Percentiles rank a stretch among this genome's conserved stretches.
These are phyloP conservation scores for Neoseiulus cucumeris DNA, from an alignment of 1,140 invertebrate species.

Conservation along the genomic window DNA sequence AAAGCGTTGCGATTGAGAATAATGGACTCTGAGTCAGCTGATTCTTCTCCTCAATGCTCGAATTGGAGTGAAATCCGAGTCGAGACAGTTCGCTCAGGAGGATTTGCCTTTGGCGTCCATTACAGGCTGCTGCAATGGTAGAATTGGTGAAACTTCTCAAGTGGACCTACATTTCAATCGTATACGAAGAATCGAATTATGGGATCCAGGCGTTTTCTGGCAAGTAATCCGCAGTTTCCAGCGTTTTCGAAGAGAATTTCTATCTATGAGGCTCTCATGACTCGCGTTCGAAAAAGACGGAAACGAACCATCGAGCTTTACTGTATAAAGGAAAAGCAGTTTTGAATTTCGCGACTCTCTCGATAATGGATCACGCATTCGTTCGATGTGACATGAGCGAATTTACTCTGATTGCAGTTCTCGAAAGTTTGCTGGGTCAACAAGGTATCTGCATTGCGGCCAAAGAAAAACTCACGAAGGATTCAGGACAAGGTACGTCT, in stretches of 20 bases:
- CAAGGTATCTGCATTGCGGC: conserved; percentile 75
- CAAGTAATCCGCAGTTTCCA: not conserved
- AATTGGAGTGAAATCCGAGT: no score
- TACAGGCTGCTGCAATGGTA: conserved; percentile 73
- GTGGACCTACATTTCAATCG: conserved; percentile 85
- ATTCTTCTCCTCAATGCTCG: no score
- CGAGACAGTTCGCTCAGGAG: no score
- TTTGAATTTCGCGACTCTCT: no score
- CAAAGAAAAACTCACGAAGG: conserved; percentile 81
- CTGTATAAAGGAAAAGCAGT: no score
- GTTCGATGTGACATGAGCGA: no score
- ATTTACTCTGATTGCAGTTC: conserved; percentile 41
- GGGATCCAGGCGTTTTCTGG: conserved; percentile 57
- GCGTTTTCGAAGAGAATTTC: no score
- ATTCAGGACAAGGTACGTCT: conserved; percentile 42
- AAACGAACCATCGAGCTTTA: no score
- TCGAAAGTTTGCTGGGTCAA: conserved; percentile 57
- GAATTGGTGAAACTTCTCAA: conserved; percentile 64
- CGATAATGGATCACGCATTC: no score
- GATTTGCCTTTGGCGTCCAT: no score
- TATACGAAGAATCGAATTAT: conserved; percentile 91
- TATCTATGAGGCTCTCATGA: conserved; percentile 7
- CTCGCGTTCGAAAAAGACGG: not conserved
- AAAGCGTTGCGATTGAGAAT: no score
- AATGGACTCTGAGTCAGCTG: no score